phyloP scores from a whole-genome alignment of 2,888 invertebrate species.

The Dryococelus australis region DNA sequence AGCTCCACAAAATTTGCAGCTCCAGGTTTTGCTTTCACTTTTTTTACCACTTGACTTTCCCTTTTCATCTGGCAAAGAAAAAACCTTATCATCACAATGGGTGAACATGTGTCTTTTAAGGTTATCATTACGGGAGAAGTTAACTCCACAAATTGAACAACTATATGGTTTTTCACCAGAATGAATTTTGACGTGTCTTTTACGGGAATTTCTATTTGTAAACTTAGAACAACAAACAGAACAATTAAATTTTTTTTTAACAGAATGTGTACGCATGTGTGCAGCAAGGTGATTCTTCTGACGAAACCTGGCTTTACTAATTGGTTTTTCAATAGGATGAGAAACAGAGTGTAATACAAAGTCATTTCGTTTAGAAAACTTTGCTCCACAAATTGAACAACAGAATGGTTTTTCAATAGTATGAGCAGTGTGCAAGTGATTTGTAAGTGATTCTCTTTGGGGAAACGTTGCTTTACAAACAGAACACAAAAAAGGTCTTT shows the following conservation, averaged over 20 bases:
- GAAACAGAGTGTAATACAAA: not conserved
- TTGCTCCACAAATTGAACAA: not conserved
- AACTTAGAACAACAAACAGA: conserved; percentile 17
- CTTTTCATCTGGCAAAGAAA: not conserved
- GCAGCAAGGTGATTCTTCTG: conserved; percentile 13
- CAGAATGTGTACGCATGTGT: conserved; percentile 31
- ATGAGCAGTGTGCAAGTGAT: not conserved
- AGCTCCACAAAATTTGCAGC: not conserved
- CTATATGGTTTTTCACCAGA: conserved; percentile 28
- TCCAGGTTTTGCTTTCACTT: not conserved
- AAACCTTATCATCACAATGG: conserved; percentile 26
- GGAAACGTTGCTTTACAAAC: not conserved
- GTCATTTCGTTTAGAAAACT: not conserved
- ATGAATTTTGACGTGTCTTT: conserved; percentile 23
- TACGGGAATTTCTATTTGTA: not conserved
- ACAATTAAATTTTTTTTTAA: conserved; percentile 21
- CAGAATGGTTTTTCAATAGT: not conserved
- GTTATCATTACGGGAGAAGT: conserved; percentile 12
- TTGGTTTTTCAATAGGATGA: conserved; percentile 31
- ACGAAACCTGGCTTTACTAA: conserved; percentile 28
- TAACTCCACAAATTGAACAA: conserved; percentile 27
- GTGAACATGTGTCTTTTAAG: conserved; percentile 25
- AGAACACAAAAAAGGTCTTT: not conserved
- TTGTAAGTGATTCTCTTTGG: not conserved
- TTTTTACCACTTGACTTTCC: not conserved